Evolutionary conservation across 2,888 invertebrate species (phyloP).

Genomic region (Agrochola circellaris): DNA sequence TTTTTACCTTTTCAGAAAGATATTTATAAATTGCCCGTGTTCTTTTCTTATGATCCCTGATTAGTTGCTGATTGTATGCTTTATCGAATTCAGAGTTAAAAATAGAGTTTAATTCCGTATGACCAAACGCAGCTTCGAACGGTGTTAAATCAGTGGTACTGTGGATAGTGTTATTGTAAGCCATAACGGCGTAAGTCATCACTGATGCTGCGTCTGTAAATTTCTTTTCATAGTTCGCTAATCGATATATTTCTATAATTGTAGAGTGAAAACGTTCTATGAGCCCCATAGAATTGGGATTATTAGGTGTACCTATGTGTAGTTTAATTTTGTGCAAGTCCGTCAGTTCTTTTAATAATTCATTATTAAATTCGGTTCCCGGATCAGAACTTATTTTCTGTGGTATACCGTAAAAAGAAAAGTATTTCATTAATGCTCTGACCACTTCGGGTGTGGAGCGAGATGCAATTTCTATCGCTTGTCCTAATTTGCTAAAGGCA

Average conservation of each 20-base stretch:
- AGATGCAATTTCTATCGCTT: too few species aligned
- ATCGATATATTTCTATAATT: background rate
- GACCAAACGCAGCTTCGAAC: slow-evolving; percentile 3
- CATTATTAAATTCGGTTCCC: too few species aligned
- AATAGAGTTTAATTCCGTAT: slow-evolving; percentile 9
- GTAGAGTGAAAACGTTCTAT: slow-evolving; percentile 1
- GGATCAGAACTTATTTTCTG: too few species aligned
- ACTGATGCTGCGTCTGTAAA: slow-evolving; percentile 12
- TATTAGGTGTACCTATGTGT: background rate
- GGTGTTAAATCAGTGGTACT: background rate
- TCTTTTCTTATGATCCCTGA: too few species aligned
- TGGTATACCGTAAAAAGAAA: too few species aligned
- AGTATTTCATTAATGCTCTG: too few species aligned
- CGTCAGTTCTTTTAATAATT: background rate
- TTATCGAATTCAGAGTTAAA: too few species aligned
- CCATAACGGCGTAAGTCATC: slow-evolving; percentile 9
- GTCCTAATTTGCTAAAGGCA: too few species aligned
- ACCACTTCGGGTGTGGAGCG: too few species aligned
- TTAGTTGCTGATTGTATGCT: too few species aligned
- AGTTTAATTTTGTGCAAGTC: background rate
- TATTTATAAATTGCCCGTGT: too few species aligned
- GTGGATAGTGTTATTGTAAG: slow-evolving; percentile 8
- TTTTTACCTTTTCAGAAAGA: too few species aligned
- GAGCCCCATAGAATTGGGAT: background rate
- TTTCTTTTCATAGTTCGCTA: slow-evolving; percentile 8